Conservation (phyloP, 2,888 invertebrate species). For the Eucriotettix oculatus region DNA sequence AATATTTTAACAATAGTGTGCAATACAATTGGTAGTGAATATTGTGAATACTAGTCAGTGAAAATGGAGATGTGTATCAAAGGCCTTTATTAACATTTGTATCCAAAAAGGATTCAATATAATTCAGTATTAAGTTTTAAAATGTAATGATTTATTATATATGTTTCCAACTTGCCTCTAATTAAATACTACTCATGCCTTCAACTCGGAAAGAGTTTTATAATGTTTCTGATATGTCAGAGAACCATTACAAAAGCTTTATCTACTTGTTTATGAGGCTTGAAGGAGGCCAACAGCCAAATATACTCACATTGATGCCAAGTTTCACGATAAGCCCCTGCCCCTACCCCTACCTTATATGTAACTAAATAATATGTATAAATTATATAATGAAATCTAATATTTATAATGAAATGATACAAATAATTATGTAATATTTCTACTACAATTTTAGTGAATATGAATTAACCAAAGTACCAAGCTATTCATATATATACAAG, state of each 20-base stretch:
- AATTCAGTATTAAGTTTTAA: no score
- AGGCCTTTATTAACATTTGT: no score
- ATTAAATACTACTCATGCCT: no score
- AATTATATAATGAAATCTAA: constrained; percentile 7
- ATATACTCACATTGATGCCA: constrained; percentile 8
- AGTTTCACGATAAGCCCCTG: constrained; percentile 13
- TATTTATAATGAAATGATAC: constrained; percentile 12
- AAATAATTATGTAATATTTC: constrained; percentile 35
- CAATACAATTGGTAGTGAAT: no score
- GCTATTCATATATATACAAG: constrained; percentile 12
- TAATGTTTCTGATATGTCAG: no score
- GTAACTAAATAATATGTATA: constrained; percentile 6
- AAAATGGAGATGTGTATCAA: no score
- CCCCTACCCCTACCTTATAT: constrained; percentile 2
- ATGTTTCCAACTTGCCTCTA: no score
- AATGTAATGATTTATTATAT: no score
- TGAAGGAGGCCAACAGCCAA: constrained; percentile 10
- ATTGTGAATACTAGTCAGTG: no score
- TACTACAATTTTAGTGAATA: constrained; percentile 21
- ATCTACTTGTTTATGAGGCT: neutral
- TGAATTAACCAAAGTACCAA: constrained; percentile 54
- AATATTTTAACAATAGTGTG: no score
- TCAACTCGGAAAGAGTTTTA: no score
- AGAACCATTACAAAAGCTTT: neutral
- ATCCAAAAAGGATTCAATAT: no score